Base-by-base conservation (phyloP, 2,113 vertebrate species). In the Sakesphorus luctuosus region DNA sequence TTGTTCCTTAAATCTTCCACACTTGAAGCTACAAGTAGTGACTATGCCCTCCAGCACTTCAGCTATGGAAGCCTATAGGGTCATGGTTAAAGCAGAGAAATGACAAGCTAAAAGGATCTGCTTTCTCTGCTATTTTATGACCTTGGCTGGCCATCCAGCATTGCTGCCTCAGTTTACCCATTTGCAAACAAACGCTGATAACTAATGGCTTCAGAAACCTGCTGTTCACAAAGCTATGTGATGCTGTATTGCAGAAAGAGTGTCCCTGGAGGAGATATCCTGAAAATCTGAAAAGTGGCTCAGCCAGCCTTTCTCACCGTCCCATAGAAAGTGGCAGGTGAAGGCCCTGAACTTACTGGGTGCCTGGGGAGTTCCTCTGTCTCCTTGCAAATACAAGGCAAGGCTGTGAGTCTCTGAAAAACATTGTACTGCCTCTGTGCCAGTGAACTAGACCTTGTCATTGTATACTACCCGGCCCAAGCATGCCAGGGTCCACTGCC, bases 261-360 rank as follows among this genome's bases (percentile, higher is more conserved):
- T 1, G 6, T 3, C 17, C 11, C 35, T 52, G 46, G 2, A 58
- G 5, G 10, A 63, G 14, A 26, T 9, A 56, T 2, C 5, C 36
- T 62, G 23, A 9, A 20, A 18, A 9, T 26, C 11, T 43, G 11
- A 29, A 35, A 40, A 49, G 9, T 14, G 24, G 3, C 25, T 91
- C 28, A 50, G 33, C 14, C 35, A 59, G 21, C 11, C 31, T 35
- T 58, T 62, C 15, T 20, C 31, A 18, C 7, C 13, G 35, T 4
- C 11, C 19, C 21, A 18, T 7, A 26, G 7, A 67, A 68, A 43
- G 0, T 0, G 6, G 8, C 24, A 65, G 35, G 8, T 43, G 10
- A 67, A 74, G 10, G 12, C 13, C 6, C n/a, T 21, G 20, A 59
- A 38, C 0, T 0, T 10, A 3, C 7, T 26, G 10, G 3, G 3